Base-by-base conservation (phyloP, 2,888 invertebrate species). In the Melinaea marsaeus region DNA sequence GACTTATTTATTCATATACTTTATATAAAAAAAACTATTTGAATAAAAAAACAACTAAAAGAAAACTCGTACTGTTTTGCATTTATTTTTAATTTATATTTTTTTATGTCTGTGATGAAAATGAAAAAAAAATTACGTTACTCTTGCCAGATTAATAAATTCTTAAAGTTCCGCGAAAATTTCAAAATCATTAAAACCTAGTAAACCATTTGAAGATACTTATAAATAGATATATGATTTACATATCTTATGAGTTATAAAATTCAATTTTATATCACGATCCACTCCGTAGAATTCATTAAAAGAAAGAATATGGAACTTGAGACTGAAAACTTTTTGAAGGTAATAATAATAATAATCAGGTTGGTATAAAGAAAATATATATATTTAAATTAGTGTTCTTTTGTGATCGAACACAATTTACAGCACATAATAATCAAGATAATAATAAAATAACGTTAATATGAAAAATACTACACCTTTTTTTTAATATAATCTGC, bases 221-320 rank as follows among this genome's bases (percentile, higher is more conserved):
- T 60, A 64, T 61, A 65, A 67, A 65, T 67, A 22, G 65, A 65
- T 67, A 69, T 71, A 68, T 63, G 63, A 62, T 69, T 65, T 68
- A 67, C 68, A 68, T 67, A 68, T 67, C 67, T 65, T 59, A 64
- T 68, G 61, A 65, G 65, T 71, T 65, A 64, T 73, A 64, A 72
- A 76, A 75, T 75, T 76, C 71, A 76, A 75, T 73, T 75, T 72
- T 68, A 77, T 74, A 74, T 72, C 75, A 73, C 76, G 76, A 81
- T 81, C 80, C 78, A 80, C 80, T 82, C 42, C 42, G 42, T 42
- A 2, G 42, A 42, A 42, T 81, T 81, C 82, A 85, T 78, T 22
- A 85, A 85, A 85, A 86, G 88, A 88, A 86, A 88, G 88, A 88
- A 88, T 88, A 87, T 88, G 80, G 86, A 88, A 86, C 80, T 86